Evolutionary conservation across 2,113 vertebrate species (phyloP).

Genomic region (Stegostoma tigrinum): DNA sequence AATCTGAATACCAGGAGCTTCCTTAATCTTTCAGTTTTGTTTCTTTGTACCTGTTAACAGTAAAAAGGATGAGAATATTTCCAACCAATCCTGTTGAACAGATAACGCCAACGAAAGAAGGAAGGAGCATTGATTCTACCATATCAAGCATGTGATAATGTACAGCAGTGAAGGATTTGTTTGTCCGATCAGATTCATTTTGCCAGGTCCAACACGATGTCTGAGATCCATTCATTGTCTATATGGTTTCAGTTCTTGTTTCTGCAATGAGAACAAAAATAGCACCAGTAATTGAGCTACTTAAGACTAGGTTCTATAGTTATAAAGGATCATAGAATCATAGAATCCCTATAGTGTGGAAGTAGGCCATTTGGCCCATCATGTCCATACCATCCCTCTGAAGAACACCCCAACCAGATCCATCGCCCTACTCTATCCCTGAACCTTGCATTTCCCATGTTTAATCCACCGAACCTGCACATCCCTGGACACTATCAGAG

Average conservation of each 20-base stretch:
- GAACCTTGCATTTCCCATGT: too few species aligned
- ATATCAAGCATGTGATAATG: slow-evolving; percentile 44
- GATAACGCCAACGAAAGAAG: slow-evolving; percentile 50
- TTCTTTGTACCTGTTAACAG: slow-evolving; percentile 48
- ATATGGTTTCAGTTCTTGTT: neutral
- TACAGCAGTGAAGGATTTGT: slow-evolving; percentile 42
- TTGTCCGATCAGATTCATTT: slow-evolving; percentile 40
- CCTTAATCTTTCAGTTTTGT: neutral
- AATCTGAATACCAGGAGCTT: neutral
- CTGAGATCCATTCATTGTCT: slow-evolving; percentile 46
- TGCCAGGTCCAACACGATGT: slow-evolving; percentile 43
- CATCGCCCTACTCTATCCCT: too few species aligned
- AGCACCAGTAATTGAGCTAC: neutral
- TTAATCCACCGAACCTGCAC: too few species aligned
- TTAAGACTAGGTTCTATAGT: neutral
- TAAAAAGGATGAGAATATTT: slow-evolving; percentile 52
- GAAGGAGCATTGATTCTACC: slow-evolving; percentile 51
- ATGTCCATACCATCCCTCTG: too few species aligned
- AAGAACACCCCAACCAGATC: too few species aligned
- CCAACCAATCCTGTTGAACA: slow-evolving; percentile 50
- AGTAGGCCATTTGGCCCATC: too few species aligned
- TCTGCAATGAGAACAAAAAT: neutral
- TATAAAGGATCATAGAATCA: neutral
- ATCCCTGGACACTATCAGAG: neutral
- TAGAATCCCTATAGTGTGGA: too few species aligned